phyloP scores from a whole-genome alignment of 2,888 invertebrate genomes.

The Drosophila pegasa region DNA sequence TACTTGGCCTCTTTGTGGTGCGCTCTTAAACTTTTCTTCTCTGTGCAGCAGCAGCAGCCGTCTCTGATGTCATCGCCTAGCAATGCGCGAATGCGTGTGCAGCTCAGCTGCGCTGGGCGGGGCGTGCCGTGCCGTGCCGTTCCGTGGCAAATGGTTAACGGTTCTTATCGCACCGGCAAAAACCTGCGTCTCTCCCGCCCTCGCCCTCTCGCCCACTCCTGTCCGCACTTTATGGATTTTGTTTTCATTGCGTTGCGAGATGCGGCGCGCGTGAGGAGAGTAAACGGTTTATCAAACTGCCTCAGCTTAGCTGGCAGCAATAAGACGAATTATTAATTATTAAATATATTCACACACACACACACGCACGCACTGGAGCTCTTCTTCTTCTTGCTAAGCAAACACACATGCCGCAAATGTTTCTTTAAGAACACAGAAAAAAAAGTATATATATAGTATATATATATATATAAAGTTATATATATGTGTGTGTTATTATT shows the following conservation, averaged over 20 bases:
- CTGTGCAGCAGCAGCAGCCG: slow-evolving; percentile 49
- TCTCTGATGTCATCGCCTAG: slow-evolving; percentile 69
- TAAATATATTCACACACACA: slow-evolving; percentile 10
- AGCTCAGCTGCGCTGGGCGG: slow-evolving; percentile 12
- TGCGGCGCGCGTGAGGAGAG: slow-evolving; percentile 1
- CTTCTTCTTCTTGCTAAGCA: slow-evolving; percentile 29
- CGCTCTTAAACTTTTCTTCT: slow-evolving; percentile 5
- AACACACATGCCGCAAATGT: slow-evolving; percentile 56
- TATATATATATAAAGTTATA: slow-evolving; percentile 8
- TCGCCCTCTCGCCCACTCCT: background rate
- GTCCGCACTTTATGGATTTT: slow-evolving; percentile 20
- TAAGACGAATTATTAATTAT: slow-evolving; percentile 19
- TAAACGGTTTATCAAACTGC: slow-evolving; percentile 19
- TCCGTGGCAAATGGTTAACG: background rate
- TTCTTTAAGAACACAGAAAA: slow-evolving; percentile 26
- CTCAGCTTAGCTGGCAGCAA: slow-evolving; percentile 27
- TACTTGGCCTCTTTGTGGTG: background rate
- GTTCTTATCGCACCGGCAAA: slow-evolving; percentile 40
- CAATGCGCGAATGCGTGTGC: slow-evolving; percentile 63
- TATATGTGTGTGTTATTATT: slow-evolving; percentile 13
- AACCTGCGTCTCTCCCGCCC: slow-evolving; percentile 1
- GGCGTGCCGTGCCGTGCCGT: no score
- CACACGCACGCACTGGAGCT: slow-evolving; percentile 18
- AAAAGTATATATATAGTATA: slow-evolving; percentile 4
- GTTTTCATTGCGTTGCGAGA: slow-evolving; percentile 25